A percentile compares a stretch with the other conserved stretches of the same genome.
These are phyloP conservation scores for Tortrix viridana DNA, from an alignment of 2,888 invertebrate genomes.

Conservation along the genomic window DNA sequence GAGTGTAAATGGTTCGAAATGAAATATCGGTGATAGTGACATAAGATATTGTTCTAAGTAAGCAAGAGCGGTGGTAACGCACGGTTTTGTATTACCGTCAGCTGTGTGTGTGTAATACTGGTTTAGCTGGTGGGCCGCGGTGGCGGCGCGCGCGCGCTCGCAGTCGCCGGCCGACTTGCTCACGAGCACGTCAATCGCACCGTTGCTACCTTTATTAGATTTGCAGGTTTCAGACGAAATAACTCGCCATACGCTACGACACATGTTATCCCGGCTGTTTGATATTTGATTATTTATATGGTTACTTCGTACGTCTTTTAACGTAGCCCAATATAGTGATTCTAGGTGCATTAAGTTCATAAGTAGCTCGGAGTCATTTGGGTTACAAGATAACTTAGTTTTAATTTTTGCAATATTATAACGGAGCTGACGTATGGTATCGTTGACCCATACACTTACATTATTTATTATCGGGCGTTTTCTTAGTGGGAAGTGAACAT, in stretches of 20 bases:
- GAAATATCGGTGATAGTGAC: background rate
- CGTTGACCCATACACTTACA: background rate
- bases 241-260: background rate
- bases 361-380: background rate
- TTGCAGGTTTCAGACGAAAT: background rate
- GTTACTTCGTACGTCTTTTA: background rate
- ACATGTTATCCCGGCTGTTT: background rate
- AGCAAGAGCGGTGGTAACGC: background rate
- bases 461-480: background rate
- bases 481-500: background rate
- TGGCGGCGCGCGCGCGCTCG: background rate
- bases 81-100: background rate
- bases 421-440: background rate
- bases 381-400: background rate
- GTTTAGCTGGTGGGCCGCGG: background rate
- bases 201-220: background rate
- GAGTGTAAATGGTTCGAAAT: background rate
- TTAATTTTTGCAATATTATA: background rate
- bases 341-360: background rate
- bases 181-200: background rate
- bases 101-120: background rate
- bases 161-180: conserved; percentile 3
- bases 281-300: background rate
- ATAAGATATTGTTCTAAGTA: background rate
- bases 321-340: background rate